A percentile compares a stretch with the other conserved stretches of the same genome.
phyloP scores from a whole-genome alignment of 2,888 invertebrate species.

The Globia sparganii region DNA sequence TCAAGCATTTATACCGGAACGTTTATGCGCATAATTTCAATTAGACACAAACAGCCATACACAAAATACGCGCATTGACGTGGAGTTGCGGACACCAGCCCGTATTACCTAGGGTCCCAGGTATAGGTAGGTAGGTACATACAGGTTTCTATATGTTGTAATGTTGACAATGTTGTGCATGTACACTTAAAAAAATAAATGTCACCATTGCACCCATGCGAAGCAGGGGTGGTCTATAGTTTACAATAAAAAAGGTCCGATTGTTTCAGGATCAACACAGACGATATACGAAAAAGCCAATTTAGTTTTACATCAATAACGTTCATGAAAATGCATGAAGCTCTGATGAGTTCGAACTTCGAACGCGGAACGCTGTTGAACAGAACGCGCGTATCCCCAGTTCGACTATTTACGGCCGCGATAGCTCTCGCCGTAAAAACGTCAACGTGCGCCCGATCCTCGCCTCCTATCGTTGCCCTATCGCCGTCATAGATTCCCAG shows the following conservation, averaged over 20 bases:
- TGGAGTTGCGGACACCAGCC: background rate
- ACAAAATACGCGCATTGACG: no score
- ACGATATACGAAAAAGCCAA: constrained; percentile 52
- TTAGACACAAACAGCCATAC: background rate
- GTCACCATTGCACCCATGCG: background rate
- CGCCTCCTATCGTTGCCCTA: constrained; percentile 75
- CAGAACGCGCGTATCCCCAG: constrained; percentile 70
- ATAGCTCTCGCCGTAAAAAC: constrained; percentile 86
- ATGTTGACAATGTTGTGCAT: background rate
- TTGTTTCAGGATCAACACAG: constrained; percentile 28
- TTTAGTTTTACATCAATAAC: constrained; percentile 61
- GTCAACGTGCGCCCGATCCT: constrained; percentile 80
- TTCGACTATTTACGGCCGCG: constrained; percentile 78
- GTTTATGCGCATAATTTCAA: background rate
- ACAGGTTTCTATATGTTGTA: background rate
- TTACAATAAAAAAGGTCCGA: constrained; percentile 5
- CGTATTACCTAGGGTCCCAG: background rate
- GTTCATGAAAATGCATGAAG: constrained; percentile 72
- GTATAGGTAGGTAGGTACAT: background rate
- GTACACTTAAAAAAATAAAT: background rate
- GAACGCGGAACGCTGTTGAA: constrained; percentile 65
- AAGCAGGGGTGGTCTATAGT: background rate
- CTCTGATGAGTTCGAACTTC: constrained; percentile 66
- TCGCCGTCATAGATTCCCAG: constrained; percentile 70
- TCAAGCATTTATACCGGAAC: background rate